Evolutionary conservation across 2,888 invertebrate species (phyloP), one percentile per base, ranked within the genome.

Genomic region (Sylvicola cinctus): DNA sequence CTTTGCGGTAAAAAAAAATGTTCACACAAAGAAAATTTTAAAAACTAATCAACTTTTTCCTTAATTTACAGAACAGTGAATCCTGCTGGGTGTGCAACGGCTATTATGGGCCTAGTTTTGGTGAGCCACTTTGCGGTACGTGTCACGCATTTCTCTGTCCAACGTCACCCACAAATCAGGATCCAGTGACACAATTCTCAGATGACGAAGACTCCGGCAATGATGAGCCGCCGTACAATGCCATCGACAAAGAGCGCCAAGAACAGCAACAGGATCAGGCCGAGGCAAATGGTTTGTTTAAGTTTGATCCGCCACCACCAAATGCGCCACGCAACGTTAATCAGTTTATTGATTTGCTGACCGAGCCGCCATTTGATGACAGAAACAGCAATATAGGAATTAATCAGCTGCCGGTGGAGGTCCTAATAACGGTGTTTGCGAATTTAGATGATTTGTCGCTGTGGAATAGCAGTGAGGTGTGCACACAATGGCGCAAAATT

Each of bases 121-220:
- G 77, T 17, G 85, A 90, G 51, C 88, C 88, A 8, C 75, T 88
- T 1, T 93, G 91, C 55, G 72, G 78, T 12, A 85, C 87, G 1
- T 93, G 91, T 48, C 91, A 91, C 52, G 69, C 84, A 29, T 91
- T 91, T 56, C 60, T 91, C n/a, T 90, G 81, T 50, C 85, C 87
- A 49, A 54, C 55, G 34, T 44, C 49, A 2, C 44, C 47, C 3
- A 57, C 60, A 35, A 53, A 59, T 12, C 45, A 45, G 29, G 48
- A 48, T 27, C 43, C 44, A 17, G 41, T 54, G 40, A 50, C 49
- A 34, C 66, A 68, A 40, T 65, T 68, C 39, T 77, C 79, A 4
- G 88, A 88, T 47, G 87, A 85, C 45, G 83, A 83, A 43, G 90
- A 91, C 54, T 90, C 88, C 0, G 93, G 91, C 1, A 93, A 88